Evolutionary conservation across 2,113 vertebrate genomes (phyloP), one percentile per base, ranked within the genome.

Genomic region (Sinocyclocheilus rhinocerous): DNA sequence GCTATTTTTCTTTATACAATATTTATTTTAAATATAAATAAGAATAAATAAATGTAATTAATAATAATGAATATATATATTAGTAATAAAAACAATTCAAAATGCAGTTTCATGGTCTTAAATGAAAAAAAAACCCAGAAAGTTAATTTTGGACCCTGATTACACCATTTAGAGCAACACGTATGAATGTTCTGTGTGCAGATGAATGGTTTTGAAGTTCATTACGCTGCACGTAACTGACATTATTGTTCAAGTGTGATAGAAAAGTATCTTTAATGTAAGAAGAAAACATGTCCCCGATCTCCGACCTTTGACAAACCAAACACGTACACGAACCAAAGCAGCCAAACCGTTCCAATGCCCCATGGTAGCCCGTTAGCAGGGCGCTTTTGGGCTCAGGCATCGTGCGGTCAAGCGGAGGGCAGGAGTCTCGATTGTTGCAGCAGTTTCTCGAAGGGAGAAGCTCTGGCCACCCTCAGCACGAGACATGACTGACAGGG

Each of bases 361-460:
- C 76, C 81, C 86, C 42, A 9, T 7, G 69, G 26, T 81, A 59
- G 50, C 16, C 63, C 9, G n/a, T 33, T 22, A 39, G 24, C 39
- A 12, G 52, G 39, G 78, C 26, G 67, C 6, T 33, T 84, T 72
- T 59, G 82, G 26, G 50, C 70, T 67, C 61, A 76, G 76, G 57
- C 55, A 10, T 86, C 83, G 67, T 65, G n/a, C 33, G 84, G 67
- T 69, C 59, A 20, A 29, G 79, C 48, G 52, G 24, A 72, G 63
- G 85, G 88, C 50, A 90, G 94, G 92, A 89, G 93, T 87, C 85
- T 91, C 86, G 89, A 93, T 94, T 94, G 93, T 95, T 94, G 93
- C 94, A 95, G 93, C 93, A 94, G 94, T 94, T 94, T 95, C 91
- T 93, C 91, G 83, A 88, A 89, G 88, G 87, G 76, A 86, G 77